These are phyloP conservation scores for Heliconius erato DNA, from an alignment of 2,888 invertebrate species.

Conservation along the genomic window DNA sequence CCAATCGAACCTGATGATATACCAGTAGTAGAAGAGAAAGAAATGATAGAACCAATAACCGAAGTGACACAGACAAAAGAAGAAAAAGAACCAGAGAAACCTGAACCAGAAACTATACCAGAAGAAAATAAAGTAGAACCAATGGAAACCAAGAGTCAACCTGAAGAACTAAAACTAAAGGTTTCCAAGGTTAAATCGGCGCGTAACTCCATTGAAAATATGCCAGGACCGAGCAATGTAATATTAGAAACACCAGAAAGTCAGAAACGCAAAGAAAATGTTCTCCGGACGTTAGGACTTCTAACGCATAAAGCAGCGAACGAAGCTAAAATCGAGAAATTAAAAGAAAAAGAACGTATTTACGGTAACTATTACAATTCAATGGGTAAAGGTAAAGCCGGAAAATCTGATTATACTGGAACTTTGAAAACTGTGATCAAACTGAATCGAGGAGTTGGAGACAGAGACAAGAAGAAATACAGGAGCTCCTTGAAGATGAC, in stretches of 20 bases:
- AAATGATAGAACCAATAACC: constrained; percentile 14
- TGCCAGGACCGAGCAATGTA: constrained; percentile 74
- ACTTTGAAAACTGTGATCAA: constrained; percentile 94
- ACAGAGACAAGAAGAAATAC: constrained; percentile 86
- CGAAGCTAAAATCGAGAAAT: constrained; percentile 87
- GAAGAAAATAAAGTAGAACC: constrained; percentile 44
- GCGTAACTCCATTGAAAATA: constrained; percentile 67
- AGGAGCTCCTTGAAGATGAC: constrained; percentile 92
- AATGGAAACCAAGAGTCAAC: constrained; percentile 29
- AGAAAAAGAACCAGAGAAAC: constrained; percentile 24
- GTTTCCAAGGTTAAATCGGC: constrained; percentile 66
- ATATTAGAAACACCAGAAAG: constrained; percentile 87
- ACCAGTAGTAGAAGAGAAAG: constrained; percentile 37
- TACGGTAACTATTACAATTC: constrained; percentile 63
- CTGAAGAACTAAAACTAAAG: constrained; percentile 56
- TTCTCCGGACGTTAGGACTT: constrained; percentile 90
- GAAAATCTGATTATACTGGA: constrained; percentile 88
- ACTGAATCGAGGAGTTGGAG: constrained; percentile 86
- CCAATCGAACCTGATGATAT: constrained; percentile 45
- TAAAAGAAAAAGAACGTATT: constrained; percentile 81
- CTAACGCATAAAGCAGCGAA: constrained; percentile 91
- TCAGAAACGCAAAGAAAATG: constrained; percentile 89
- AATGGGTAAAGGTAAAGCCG: constrained; percentile 66
- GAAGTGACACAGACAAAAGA: constrained; percentile 11
- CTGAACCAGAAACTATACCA: constrained; percentile 32